Base-by-base conservation (phyloP, 1,140 invertebrate species). In the Pogonomyrmex barbatus region DNA sequence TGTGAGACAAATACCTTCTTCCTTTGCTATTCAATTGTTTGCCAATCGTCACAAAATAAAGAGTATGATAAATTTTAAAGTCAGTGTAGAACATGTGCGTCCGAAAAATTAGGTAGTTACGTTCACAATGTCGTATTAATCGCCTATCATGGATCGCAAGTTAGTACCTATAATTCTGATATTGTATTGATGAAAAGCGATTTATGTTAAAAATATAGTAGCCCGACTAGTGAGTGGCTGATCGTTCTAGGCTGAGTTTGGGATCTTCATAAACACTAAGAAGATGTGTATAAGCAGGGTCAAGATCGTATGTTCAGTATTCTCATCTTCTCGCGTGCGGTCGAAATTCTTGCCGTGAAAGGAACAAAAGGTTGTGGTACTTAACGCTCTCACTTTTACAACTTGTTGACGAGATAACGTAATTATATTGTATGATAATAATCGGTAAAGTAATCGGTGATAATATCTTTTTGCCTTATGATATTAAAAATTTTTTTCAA, bases 141-240 rank as follows among this genome's bases (percentile, higher is more conserved):
- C 88, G 88, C 90, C 92, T 93, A 91, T 88, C 92, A 92, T 93
- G 89, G 88, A 94, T 92, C 83, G 90, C 92, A 93, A 90, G 94
- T 93, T 93, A 92, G 90, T 93, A 94, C 87, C 91, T 93, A 93
- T 91, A 91, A 92, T 94, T 93, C 93, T 92, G 93, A 90, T 89
- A 91, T 89, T 94, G 86, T 93, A 93, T 92, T 91, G 93, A 88
- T 91, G 86, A 58, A 86, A 88, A 84, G 79, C 68, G 70, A 89
- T 68, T 89, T 92, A 91, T 88, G 88, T 91, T 91, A 93, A 92
- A 89, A 76, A 39, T 47, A 83, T 91, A 92, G 83, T 89, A 92
- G 89, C 91, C 91, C 87, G 89, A 85, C 12, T 75, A 88, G 77
- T 85, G 90, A 65, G 91, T 85, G 63, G 85, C 82, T 83, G 82